Percentiles rank a stretch among this genome's conserved stretches.
phyloP scores from a whole-genome alignment of 2,797 vertebrate genomes.

The Pithecia hirsuta region DNA sequence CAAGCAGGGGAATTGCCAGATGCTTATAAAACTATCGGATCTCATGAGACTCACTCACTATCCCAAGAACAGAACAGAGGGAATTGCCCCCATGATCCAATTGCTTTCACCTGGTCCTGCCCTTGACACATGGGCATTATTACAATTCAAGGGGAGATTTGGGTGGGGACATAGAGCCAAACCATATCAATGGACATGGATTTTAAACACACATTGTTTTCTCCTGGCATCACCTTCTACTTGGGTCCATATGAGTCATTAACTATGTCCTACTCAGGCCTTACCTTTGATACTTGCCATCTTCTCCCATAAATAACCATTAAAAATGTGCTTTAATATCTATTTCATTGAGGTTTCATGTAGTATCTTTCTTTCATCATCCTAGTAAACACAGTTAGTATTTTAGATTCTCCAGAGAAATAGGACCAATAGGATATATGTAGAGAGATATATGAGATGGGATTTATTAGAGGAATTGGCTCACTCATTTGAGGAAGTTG shows the following conservation, averaged over 20 bases:
- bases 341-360: neutral
- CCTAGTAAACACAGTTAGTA: neutral
- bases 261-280: neutral
- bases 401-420: neutral
- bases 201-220: constrained; percentile 37
- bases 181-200: neutral
- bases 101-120: neutral
- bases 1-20: neutral
- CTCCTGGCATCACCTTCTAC: neutral
- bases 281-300: neutral
- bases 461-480: neutral
- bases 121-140: neutral
- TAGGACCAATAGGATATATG: neutral
- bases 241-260: neutral
- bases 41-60: neutral
- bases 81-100: neutral
- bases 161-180: neutral
- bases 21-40: neutral
- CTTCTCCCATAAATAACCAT: neutral
- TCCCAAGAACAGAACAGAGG: neutral
- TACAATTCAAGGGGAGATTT: neutral
- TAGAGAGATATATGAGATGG: neutral
- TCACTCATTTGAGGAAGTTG: neutral
- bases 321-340: neutral
- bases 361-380: neutral